Conservation (phyloP, 2,113 vertebrate genomes). For the Anguilla japonica region DNA sequence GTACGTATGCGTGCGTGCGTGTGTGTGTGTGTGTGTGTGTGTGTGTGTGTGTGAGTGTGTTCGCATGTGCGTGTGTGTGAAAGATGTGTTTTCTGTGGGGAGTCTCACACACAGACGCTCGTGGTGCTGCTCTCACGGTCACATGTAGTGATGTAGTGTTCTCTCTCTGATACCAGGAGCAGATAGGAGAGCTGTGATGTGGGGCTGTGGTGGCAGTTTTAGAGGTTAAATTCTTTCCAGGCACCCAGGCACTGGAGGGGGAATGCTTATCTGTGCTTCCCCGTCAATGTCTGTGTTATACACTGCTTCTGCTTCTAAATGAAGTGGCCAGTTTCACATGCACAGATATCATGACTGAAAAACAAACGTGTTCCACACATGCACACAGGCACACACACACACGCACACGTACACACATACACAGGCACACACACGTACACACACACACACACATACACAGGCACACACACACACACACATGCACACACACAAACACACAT, state of each 20-base stretch:
- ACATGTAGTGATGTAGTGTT: neutral
- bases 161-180: neutral
- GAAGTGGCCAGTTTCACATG: no score
- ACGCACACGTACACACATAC: neutral
- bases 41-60: neutral
- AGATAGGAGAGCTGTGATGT: neutral
- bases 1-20: no score
- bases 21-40: no score
- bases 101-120: neutral
- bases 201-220: neutral
- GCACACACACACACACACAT: neutral
- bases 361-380: neutral
- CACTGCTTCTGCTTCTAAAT: no score
- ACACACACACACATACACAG: constrained; percentile 31
- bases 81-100: no score
- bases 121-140: neutral
- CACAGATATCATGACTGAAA: no score
- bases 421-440: neutral
- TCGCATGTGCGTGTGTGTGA: neutral
- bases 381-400: neutral
- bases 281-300: no score
- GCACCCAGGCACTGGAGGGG: neutral
- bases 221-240: neutral
- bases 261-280: neutral
- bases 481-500: constrained; percentile 19